These are phyloP conservation scores for Apotomis capreana DNA, from an alignment of 2,888 invertebrate species.

Conservation along the genomic window DNA sequence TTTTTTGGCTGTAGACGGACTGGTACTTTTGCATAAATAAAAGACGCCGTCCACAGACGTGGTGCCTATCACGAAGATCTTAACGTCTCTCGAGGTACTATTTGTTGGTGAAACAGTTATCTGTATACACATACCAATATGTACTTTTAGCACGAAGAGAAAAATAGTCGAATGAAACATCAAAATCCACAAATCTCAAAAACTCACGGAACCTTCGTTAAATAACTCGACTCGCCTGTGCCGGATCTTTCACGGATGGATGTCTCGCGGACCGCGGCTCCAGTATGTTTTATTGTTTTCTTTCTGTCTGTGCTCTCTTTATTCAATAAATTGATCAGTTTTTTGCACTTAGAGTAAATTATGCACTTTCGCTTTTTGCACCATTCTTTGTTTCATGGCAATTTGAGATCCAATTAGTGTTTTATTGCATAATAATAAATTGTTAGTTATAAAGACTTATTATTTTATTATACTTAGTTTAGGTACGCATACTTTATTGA, in stretches of 20 bases:
- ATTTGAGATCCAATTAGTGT: neutral
- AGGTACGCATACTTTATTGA: no score
- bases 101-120: no score
- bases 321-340: conserved; percentile 23
- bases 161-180: no score
- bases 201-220: neutral
- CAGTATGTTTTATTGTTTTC: conserved; percentile 4
- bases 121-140: no score
- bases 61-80: no score
- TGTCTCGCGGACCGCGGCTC: neutral
- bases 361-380: conserved; percentile 24
- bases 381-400: neutral
- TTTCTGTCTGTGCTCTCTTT: conserved; percentile 5
- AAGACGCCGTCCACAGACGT: no score
- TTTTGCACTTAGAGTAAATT: conserved; percentile 22
- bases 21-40: no score
- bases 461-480: no score
- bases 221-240: neutral
- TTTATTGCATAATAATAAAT: neutral
- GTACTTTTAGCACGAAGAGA: no score
- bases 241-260: neutral
- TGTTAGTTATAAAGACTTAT: neutral
- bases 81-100: no score
- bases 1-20: no score
- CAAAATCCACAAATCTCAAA: no score